Conservation (phyloP, 53 echinoderm and acorn worm species). For the Holothuria leucospilota region DNA sequence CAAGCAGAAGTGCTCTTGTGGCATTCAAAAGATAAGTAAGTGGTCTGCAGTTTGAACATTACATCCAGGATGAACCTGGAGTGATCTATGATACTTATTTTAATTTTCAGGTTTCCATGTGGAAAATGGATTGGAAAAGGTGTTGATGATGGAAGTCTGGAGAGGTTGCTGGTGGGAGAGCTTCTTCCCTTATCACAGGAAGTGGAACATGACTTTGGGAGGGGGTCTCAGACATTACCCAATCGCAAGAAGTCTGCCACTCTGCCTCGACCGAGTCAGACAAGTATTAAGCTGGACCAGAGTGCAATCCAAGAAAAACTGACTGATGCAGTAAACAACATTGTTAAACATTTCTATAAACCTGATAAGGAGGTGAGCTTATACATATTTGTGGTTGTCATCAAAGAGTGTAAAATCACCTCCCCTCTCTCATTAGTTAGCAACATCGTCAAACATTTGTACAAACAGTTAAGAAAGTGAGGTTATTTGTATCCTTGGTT, state of each 20-base stretch:
- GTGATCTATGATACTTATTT: too few relatives aligned
- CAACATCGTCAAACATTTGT: too few relatives aligned
- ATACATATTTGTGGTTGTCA: neutral
- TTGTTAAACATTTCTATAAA: conserved; percentile 99
- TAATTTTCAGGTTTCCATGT: conserved; percentile 84
- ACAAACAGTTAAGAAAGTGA: too few relatives aligned
- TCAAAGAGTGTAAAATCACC: too few relatives aligned
- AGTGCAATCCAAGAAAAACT: conserved; percentile 91
- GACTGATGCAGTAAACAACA: conserved; percentile 97
- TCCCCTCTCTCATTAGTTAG: too few relatives aligned
- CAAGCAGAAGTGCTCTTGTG: too few relatives aligned
- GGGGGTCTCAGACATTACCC: conserved; percentile 84
- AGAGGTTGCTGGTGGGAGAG: conserved; percentile 90
- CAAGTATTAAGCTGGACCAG: conserved; percentile 74
- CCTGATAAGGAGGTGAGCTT: conserved; percentile 92
- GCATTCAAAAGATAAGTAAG: too few relatives aligned
- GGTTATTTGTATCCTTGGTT: too few relatives aligned
- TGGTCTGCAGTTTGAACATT: too few relatives aligned
- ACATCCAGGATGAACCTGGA: too few relatives aligned
- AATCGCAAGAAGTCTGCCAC: conserved; percentile 48
- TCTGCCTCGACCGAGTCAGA: conserved; percentile 39
- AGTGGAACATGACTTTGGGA: conserved; percentile 72
- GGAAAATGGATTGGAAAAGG: conserved; percentile 93
- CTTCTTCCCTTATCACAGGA: conserved; percentile 76
- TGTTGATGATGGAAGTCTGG: conserved; percentile 94